phyloP scores from a whole-genome alignment of 2,113 vertebrate species.

The Lepidothrix coronata region DNA sequence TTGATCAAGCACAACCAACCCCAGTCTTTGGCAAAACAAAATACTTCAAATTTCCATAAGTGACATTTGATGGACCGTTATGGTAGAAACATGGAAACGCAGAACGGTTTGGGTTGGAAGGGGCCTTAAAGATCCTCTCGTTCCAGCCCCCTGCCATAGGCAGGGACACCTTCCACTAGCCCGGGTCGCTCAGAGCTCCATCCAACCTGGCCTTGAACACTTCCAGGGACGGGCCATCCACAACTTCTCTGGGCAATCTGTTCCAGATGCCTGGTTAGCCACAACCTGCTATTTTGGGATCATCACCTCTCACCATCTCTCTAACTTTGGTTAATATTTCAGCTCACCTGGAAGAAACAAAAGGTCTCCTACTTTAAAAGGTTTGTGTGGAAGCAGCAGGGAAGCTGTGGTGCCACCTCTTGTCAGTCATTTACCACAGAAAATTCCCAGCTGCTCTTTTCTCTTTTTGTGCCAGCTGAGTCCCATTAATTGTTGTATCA shows the following conservation, averaged over 20 bases:
- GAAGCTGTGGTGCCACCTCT: neutral
- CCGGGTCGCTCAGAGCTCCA: neutral
- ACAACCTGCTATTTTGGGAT: neutral
- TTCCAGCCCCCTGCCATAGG: too few relatives aligned
- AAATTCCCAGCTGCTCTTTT: neutral
- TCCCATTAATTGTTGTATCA: neutral
- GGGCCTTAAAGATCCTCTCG: neutral
- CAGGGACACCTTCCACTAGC: neutral
- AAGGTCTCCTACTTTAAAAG: neutral
- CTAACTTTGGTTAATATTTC: neutral
- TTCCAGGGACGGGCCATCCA: neutral
- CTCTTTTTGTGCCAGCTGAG: neutral
- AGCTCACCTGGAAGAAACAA: neutral
- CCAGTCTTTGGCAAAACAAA: neutral
- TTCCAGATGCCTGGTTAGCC: neutral
- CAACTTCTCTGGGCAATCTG: neutral
- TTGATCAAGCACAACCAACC: neutral
- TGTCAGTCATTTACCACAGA: neutral
- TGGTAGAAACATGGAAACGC: neutral
- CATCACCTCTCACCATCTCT: neutral
- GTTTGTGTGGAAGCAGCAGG: neutral
- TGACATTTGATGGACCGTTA: rapidly evolving
- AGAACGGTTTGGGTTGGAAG: neutral
- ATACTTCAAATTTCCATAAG: rapidly evolving
- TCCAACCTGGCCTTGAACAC: neutral